Evolutionary conservation across 2,888 invertebrate genomes (phyloP), one percentile per base, ranked within the genome.

Genomic region (Agriopis aurantiaria): DNA sequence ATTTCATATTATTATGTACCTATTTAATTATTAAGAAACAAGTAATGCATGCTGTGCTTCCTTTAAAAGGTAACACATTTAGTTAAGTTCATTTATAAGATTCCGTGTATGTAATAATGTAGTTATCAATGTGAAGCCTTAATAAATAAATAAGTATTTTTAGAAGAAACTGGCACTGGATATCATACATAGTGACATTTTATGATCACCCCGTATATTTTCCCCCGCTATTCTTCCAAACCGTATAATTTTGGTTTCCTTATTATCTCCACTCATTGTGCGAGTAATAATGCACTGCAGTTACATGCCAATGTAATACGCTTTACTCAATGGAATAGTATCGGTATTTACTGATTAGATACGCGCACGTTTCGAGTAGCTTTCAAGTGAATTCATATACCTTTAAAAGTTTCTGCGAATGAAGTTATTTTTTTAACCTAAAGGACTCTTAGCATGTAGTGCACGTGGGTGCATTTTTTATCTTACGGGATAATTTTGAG

Each of bases 171-270:
- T 33, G 9, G 6, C 33, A 51, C 17, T 49, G 1, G 17, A 4
- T 51, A 17, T 48, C 7, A 33, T 23, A 23, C 17, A 23, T 23
- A 23, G 17, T 1, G 17, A 23, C 17, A 23, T 11, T 33, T 8
- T 58, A 53, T 43, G 12, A 8, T 55, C 68, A 69, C 9, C 68
- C 64, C 12, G 53, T 68, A 68, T 14, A 52, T 17, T 48, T 53
- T 52, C 40, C 53, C 73, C 73, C 69, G 65, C 59, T 69, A 71
- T 77, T 81, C 79, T 81, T 69, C 72, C 69, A 69, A 71, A 79
- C 82, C 87, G 80, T 84, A 81, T 85, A 87, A 89, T 87, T 83
- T 80, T 73, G 72, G 78, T 83, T 88, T 89, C 88, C 90, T 90
- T 88, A 85, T 88, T 87, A 88, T 85, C 76, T 85, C 71, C 79